A percentile compares a stretch with the other conserved stretches of the same genome.
Conservation (phyloP, 2,888 invertebrate genomes). For the Hemistola chrysoprasaria region DNA sequence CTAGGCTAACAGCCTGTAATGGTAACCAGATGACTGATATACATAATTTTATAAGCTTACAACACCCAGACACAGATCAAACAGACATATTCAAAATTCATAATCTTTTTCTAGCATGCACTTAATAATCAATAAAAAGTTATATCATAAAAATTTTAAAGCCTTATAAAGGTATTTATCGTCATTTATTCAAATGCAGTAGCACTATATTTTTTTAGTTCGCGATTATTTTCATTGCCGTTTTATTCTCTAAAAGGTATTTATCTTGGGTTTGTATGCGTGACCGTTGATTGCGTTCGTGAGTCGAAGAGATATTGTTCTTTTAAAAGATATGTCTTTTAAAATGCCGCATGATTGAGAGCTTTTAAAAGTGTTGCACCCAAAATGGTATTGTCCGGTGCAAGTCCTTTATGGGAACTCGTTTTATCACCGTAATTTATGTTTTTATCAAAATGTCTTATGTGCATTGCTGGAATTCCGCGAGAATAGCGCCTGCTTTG, state of each 20-base stretch:
- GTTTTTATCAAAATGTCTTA: no score
- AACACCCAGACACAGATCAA: no score
- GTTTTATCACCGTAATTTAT: no score
- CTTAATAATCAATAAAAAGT: not conserved
- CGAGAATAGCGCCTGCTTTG: no score
- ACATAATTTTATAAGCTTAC: no score
- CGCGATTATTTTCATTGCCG: constrained; percentile 21
- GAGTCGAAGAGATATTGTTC: constrained; percentile 61
- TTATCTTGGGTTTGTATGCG: constrained; percentile 28
- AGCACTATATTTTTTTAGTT: constrained; percentile 20
- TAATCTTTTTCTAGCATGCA: no score
- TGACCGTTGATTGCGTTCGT: constrained; percentile 70
- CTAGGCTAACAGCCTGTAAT: no score
- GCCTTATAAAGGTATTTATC: no score
- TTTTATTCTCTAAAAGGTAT: constrained; percentile 32
- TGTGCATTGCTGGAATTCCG: no score
- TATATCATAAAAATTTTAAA: no score
- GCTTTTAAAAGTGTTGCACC: constrained; percentile 44
- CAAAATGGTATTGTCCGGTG: constrained; percentile 8
- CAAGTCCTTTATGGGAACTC: not conserved
- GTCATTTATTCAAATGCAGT: not conserved
- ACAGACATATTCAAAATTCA: no score
- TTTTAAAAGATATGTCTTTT: constrained; percentile 38
- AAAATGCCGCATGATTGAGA: constrained; percentile 57
- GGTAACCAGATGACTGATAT: no score